Conservation (phyloP, 2,888 invertebrate species). For the Ernsta delagoae region DNA sequence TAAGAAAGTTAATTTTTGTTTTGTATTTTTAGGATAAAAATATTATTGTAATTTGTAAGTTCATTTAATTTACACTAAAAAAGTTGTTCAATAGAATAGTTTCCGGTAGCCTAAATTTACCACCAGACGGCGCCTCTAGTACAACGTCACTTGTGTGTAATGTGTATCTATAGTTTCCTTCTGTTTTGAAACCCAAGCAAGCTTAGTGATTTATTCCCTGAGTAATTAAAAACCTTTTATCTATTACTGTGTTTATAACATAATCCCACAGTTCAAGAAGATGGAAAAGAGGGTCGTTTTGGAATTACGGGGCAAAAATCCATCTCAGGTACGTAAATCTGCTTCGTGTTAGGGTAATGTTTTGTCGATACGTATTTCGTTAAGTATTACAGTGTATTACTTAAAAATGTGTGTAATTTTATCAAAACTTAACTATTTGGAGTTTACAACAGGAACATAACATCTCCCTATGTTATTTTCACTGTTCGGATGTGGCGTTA, state of each 20-base stretch:
- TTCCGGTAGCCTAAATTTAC: slow-evolving; percentile 65
- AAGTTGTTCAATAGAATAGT: slow-evolving; percentile 53
- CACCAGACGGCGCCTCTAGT: slow-evolving; percentile 76
- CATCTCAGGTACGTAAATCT: slow-evolving; percentile 91
- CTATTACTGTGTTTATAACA: slow-evolving; percentile 65
- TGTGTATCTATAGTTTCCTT: slow-evolving; percentile 83
- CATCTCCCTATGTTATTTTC: slow-evolving; percentile 46
- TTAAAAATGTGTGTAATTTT: slow-evolving; percentile 51
- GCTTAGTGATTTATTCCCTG: slow-evolving; percentile 80
- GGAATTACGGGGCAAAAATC: slow-evolving; percentile 96
- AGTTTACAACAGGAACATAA: slow-evolving; percentile 38
- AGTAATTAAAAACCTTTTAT: slow-evolving; percentile 50
- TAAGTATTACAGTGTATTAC: slow-evolving; percentile 61
- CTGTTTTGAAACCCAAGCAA: slow-evolving; percentile 86
- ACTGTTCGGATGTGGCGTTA: slow-evolving; percentile 74
- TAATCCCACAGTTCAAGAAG: slow-evolving; percentile 57
- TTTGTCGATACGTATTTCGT: slow-evolving; percentile 84
- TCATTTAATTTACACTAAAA: not conserved
- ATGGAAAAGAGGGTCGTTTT: slow-evolving; percentile 98
- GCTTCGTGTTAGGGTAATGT: slow-evolving; percentile 78
- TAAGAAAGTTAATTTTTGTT: not conserved
- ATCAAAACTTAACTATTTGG: slow-evolving; percentile 40
- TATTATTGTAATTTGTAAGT: not conserved
- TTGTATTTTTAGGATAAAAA: not conserved
- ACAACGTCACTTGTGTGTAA: slow-evolving; percentile 77